Evolutionary conservation across 1,140 invertebrate species (phyloP).

Genomic region (Hyles euphorbiae): DNA sequence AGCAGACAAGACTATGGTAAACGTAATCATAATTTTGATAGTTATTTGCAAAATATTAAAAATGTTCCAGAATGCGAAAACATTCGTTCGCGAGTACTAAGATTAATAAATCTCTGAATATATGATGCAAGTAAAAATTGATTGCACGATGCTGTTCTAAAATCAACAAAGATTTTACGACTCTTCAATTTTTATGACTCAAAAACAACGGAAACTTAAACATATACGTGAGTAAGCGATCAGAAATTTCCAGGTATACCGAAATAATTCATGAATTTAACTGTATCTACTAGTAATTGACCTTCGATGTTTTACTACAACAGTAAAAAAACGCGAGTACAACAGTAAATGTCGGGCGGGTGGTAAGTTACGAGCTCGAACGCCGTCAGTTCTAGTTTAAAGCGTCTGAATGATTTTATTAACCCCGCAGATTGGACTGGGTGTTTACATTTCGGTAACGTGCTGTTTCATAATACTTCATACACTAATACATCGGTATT

Average conservation of each 20-base stretch:
- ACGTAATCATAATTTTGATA: too few species aligned
- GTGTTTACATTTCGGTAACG: conserved; percentile 38
- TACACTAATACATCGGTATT: conserved; percentile 6
- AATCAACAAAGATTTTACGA: conserved; percentile 8
- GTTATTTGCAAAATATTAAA: too few species aligned
- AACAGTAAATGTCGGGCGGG: conserved; percentile 58
- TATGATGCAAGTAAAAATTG: conserved; percentile 3
- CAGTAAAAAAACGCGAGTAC: conserved; percentile 49
- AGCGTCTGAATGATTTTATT: conserved; percentile 58
- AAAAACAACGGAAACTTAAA: conserved; percentile 7
- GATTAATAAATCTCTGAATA: not conserved
- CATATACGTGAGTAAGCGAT: conserved; percentile 4
- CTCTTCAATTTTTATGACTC: conserved; percentile 6
- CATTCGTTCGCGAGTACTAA: not conserved
- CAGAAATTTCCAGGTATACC: conserved; percentile 21
- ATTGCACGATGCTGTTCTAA: conserved; percentile 4
- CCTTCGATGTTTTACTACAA: conserved; percentile 60
- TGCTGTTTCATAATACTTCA: conserved; percentile 29
- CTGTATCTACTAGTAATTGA: conserved; percentile 46
- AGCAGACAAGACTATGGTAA: too few species aligned
- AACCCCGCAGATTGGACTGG: conserved; percentile 37
- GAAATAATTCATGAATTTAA: conserved; percentile 27
- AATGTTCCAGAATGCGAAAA: too few species aligned
- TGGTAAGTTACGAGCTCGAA: conserved; percentile 51
- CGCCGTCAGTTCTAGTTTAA: conserved; percentile 31